Base-by-base conservation (phyloP, 2,797 vertebrate species). In the Macrochelys suwanniensis region DNA sequence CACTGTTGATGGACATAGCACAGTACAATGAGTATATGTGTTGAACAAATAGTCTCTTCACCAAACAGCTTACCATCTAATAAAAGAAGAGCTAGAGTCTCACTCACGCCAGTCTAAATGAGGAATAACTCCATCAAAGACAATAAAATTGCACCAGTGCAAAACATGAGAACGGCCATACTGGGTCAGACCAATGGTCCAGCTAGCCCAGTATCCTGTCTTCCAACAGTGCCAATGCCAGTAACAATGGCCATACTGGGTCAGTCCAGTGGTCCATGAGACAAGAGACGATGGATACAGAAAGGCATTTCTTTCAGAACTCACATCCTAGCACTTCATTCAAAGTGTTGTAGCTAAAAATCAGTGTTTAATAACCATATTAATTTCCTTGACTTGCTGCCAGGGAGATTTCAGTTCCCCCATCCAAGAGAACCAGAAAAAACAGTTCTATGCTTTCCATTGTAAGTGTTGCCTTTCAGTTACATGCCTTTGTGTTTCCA, bases 31-130 rank as follows among this genome's bases (percentile, higher is more conserved):
- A 31, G 83, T 86, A 56, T 0, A 0, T 33, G 11, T 2, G 9
- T 5, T 89, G 68, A 21, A 37, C 37, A 71, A 61, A 84, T 51
- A 59, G 71, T 50, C 61, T 86, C 51, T 37, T 47, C 11, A 49
- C n/a, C 49, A 85, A 88, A 33, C 33, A 84, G 47, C 31, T 61
- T 45, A 0, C 76, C 51, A 57, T 57, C 10, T 88, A 7, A 79
- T 85, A 84, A 31, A 81, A 79, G 79, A 53, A 76, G 89, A 28
- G 49, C 79, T 47, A 78, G 42, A 90, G n/a, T 49, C 11, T 88
- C 8, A 26, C 1, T 0, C 13, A 3, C 33, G n/a, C 33, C 65
- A 37, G 16, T 42, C 68, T 71, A 33, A 85, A 79, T 16, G 11
- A 51, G n/a, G n/a, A 45, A 21, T 76, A 42, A 82, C 5, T 87